phyloP scores from a whole-genome alignment of 1,140 invertebrate genomes.

The Bicyclus anynana region DNA sequence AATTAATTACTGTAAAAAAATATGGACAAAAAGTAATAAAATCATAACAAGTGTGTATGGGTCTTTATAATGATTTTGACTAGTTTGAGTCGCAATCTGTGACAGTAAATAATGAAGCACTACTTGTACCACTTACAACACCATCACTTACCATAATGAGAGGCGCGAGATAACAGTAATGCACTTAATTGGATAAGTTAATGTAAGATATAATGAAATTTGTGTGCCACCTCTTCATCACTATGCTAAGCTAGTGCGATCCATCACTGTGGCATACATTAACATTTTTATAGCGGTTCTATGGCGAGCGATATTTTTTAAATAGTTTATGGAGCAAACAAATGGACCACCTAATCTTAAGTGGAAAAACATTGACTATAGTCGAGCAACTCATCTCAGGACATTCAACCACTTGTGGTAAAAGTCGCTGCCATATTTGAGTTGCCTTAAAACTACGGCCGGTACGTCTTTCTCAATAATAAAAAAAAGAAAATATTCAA shows the following conservation, averaged over 20 bases:
- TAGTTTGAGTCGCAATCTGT: constrained; percentile 13
- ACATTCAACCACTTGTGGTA: too few relatives aligned
- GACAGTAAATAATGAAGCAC: constrained; percentile 54
- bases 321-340: too few relatives aligned
- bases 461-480: too few relatives aligned
- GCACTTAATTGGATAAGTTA: constrained; percentile 62
- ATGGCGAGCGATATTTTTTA: not conserved
- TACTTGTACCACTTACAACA: constrained; percentile 48
- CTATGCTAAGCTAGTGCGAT: constrained; percentile 24
- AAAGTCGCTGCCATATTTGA: too few relatives aligned
- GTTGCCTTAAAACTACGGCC: too few relatives aligned
- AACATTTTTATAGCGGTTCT: not conserved
- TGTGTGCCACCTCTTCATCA: constrained; percentile 23
- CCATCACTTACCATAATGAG: constrained; percentile 61
- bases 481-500: too few relatives aligned
- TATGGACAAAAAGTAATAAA: too few relatives aligned
- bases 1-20: too few relatives aligned
- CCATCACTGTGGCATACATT: constrained; percentile 21
- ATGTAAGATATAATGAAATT: constrained; percentile 40
- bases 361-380: too few relatives aligned
- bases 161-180: constrained; percentile 55
- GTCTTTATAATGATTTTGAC: not conserved
- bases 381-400: too few relatives aligned
- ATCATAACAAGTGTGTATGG: too few relatives aligned
- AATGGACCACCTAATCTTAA: too few relatives aligned